These are phyloP conservation scores for Nyctalus aviator DNA, from an alignment of 2,797 vertebrate species.

Conservation along the genomic window DNA sequence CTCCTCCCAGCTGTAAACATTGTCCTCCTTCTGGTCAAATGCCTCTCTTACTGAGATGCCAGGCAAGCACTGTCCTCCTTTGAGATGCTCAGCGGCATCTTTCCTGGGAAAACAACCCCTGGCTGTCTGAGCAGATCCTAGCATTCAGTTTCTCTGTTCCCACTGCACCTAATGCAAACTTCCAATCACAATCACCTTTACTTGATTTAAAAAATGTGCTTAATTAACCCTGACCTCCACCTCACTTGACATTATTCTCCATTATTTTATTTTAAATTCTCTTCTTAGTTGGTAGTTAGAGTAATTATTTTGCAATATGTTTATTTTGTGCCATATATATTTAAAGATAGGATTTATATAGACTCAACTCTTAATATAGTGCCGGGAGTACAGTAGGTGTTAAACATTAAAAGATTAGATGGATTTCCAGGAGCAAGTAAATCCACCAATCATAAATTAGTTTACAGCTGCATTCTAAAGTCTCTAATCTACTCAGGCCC, in stretches of 20 bases:
- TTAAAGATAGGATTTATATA: neutral
- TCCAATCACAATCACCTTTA: neutral
- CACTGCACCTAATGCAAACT: neutral
- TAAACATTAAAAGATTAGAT: constrained; percentile 1
- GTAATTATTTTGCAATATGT: constrained; percentile 14
- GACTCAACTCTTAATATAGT: neutral
- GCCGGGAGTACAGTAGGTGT: neutral
- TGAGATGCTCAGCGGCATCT: neutral
- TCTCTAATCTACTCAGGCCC: neutral
- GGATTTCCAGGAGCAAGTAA: constrained; percentile 36
- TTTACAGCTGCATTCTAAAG: neutral
- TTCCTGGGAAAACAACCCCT: neutral
- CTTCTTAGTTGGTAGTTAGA: neutral
- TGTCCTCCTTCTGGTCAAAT: neutral
- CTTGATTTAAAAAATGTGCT: neutral
- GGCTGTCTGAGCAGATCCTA: neutral
- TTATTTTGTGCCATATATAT: constrained; percentile 13
- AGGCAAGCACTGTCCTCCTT: neutral
- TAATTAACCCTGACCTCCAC: neutral
- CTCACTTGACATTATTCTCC: neutral
- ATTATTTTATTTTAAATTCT: constrained; percentile 28
- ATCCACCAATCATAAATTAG: neutral
- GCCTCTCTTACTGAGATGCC: neutral
- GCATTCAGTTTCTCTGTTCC: neutral
- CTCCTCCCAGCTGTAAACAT: neutral